These are phyloP conservation scores for Cygnus atratus DNA, from an alignment of 2,113 vertebrate genomes.

Conservation along the genomic window DNA sequence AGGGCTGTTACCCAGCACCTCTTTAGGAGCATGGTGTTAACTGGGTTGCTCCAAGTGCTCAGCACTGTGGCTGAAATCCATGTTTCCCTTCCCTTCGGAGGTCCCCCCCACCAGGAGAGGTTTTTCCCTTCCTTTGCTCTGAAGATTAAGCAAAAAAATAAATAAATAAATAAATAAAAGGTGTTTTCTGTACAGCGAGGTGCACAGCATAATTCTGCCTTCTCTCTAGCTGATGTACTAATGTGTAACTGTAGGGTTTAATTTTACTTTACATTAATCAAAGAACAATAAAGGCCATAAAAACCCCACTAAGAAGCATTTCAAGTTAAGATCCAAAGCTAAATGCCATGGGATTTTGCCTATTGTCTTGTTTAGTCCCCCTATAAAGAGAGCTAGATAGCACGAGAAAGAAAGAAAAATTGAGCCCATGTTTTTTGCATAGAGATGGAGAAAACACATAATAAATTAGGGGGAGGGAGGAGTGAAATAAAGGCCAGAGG, in stretches of 20 bases:
- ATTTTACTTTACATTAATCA: slow-evolving; percentile 82
- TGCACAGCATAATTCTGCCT: neutral
- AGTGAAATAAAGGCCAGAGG: slow-evolving; percentile 87
- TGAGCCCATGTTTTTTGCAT: slow-evolving; percentile 81
- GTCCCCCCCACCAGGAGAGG: neutral
- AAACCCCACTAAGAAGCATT: slow-evolving; percentile 69
- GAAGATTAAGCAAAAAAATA: slow-evolving; percentile 47
- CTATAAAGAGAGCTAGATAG: slow-evolving; percentile 76
- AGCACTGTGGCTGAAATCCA: neutral
- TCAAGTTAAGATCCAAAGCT: slow-evolving; percentile 69
- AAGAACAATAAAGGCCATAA: slow-evolving; percentile 74
- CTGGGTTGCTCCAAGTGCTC: neutral
- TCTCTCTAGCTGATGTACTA: slow-evolving; percentile 58
- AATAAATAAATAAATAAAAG: slow-evolving; percentile 30
- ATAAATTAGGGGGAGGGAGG: slow-evolving; percentile 82
- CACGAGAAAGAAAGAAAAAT: slow-evolving; percentile 89
- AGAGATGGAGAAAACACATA: slow-evolving; percentile 78
- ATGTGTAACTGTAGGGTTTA: slow-evolving; percentile 75
- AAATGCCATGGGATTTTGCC: slow-evolving; percentile 70
- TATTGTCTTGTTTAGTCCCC: slow-evolving; percentile 72
- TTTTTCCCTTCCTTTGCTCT: neutral
- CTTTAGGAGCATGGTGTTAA: fast-evolving
- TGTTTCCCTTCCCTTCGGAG: neutral
- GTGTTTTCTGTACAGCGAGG: slow-evolving; percentile 43
- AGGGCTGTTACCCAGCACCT: neutral